Conservation (phyloP, 1,140 invertebrate genomes). For the Lepidotrigona ventralis region DNA sequence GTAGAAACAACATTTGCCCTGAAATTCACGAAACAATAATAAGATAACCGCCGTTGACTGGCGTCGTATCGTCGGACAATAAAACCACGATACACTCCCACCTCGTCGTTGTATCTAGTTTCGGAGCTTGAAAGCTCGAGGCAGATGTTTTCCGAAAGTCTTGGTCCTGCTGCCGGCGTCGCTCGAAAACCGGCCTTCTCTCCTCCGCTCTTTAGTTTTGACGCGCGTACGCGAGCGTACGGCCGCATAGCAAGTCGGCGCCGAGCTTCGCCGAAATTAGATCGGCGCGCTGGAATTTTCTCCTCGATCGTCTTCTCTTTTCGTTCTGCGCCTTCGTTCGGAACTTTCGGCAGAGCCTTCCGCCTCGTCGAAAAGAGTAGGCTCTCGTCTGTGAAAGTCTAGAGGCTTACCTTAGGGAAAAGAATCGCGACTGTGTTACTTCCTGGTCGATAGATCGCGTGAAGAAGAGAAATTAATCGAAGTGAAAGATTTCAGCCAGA, state of each 20-base stretch:
- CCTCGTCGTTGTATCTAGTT: constrained; percentile 27
- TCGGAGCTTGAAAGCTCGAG: constrained; percentile 16
- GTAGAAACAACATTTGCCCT: not conserved
- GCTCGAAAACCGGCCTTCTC: constrained; percentile 59
- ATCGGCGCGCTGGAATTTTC: constrained; percentile 49
- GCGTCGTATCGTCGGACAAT: constrained; percentile 8
- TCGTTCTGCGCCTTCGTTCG: not conserved
- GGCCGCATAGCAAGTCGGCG: constrained; percentile 40
- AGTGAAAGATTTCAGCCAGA: too few relatives aligned
- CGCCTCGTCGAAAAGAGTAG: not conserved
- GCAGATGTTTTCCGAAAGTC: constrained; percentile 67
- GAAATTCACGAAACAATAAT: not conserved
- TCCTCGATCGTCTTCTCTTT: not conserved
- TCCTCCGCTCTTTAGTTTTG: constrained; percentile 69
- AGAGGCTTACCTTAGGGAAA: not conserved
- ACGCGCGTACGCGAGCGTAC: constrained; percentile 69
- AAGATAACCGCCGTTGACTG: not conserved
- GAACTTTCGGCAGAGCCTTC: not conserved
- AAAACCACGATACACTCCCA: constrained; percentile 11
- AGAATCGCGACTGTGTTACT: not conserved
- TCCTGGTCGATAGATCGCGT: not conserved
- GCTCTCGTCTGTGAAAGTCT: not conserved
- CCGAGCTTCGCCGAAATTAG: constrained; percentile 61
- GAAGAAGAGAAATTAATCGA: too few relatives aligned
- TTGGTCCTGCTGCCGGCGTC: constrained; percentile 21